Base-by-base conservation (phyloP, 2,888 invertebrate species). In the Eristalinus sepulchralis region DNA sequence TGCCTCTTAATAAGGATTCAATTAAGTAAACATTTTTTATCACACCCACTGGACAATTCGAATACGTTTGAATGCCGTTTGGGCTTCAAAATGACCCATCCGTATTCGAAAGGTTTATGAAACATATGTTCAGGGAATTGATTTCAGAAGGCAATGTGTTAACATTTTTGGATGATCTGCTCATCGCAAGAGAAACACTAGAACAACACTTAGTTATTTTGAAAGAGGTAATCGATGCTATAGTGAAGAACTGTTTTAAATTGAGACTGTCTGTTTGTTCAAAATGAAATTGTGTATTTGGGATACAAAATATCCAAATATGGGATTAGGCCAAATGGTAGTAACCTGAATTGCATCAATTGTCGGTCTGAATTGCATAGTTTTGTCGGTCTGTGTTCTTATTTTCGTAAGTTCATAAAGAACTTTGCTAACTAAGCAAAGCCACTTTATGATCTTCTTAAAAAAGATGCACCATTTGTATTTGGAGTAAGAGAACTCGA, bases 151-250 rank as follows among this genome's bases (percentile, higher is more conserved):
- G 75, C 1, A 77, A 86, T 24, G 63, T 89, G 17, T 59, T 88
- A 1, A 82, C 78, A 66, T 89, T 83, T 79, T 83, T 89, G 59
- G 89, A 89, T 72, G 89, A 88, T 70, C 24, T 85, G 22, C 53
- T 85, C 11, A 77, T 85, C 11, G 71, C 76, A 0, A 70, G 70
- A 11, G 1, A 36, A 3, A 53, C 75, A 11, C 13, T 76, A 1
- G 75, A 63, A 27, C 68, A 75, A 13, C 75, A 76, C 59, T 31
- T 76, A 24, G 24, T 62, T 31, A 55, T 55, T n/a, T 62, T 78
- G 24, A 34, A 39, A 36, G 10, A 70, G 24, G 78, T 76, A 11
- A 22, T 66, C 5, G n/a, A 36, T n/a, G 20, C 55, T 13, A 24
- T 13, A 34, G 20, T 39, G 2, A 39, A 39, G n/a, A 39, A 39